Conservation (phyloP, 2,888 invertebrate species). For the Alcis repandata region DNA sequence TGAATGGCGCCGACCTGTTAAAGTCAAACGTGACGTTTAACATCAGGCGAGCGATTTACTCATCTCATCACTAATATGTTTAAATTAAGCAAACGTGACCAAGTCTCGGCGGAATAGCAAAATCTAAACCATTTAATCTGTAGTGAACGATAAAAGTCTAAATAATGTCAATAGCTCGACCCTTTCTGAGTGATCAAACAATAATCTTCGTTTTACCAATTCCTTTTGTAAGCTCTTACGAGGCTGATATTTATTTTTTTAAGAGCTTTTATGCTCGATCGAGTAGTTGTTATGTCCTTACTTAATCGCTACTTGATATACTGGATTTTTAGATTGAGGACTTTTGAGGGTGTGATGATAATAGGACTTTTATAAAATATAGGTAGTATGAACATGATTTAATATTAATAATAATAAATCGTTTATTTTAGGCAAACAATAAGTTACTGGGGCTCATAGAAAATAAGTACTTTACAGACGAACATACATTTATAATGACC, state of each 20-base stretch:
- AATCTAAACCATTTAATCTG: not conserved
- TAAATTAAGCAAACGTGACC: not conserved
- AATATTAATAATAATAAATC: too few species aligned
- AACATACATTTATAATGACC: too few species aligned
- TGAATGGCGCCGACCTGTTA: too few species aligned
- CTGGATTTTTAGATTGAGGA: too few species aligned
- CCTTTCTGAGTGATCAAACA: slow-evolving; percentile 13
- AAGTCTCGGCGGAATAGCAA: not conserved
- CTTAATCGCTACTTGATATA: not conserved
- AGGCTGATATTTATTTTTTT: not conserved
- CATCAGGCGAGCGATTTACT: not conserved
- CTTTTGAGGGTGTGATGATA: too few species aligned
- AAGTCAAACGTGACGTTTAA: too few species aligned
- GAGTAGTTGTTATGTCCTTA: not conserved
- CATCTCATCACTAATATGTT: not conserved
- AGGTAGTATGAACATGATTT: too few species aligned
- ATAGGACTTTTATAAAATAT: too few species aligned
- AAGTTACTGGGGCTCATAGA: too few species aligned
- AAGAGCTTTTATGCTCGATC: not conserved
- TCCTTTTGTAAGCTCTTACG: slow-evolving; percentile 6
- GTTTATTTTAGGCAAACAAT: too few species aligned
- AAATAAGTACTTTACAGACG: too few species aligned
- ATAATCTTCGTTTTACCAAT: slow-evolving; percentile 10
- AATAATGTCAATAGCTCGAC: slow-evolving; percentile 15
- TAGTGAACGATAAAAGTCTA: slow-evolving; percentile 3